phyloP scores from a whole-genome alignment of 1,140 invertebrate genomes.

The Oryctes rhinoceros region DNA sequence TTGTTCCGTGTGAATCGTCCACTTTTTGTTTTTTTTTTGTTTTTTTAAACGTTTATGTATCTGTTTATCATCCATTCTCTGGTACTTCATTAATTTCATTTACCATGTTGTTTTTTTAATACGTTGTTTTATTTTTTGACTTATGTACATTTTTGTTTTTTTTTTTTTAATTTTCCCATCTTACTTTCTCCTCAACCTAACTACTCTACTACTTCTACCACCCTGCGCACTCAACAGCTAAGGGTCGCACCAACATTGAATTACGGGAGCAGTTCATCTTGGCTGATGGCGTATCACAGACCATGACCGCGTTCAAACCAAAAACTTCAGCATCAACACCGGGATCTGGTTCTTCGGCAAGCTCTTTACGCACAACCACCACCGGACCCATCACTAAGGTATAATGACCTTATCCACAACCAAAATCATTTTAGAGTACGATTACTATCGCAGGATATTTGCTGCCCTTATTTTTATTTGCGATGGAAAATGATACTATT shows the following conservation, averaged over 20 bases:
- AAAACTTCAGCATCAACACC: constrained; percentile 85
- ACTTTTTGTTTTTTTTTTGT: constrained; percentile 46
- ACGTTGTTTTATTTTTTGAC: constrained; percentile 24
- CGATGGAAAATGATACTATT: constrained; percentile 25
- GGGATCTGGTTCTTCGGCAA: constrained; percentile 71
- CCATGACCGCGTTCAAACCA: constrained; percentile 94
- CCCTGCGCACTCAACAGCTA: constrained; percentile 76
- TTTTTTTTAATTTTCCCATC: constrained; percentile 43
- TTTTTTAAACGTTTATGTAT: constrained; percentile 50
- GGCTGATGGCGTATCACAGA: constrained; percentile 96
- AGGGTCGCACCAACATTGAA: constrained; percentile 99
- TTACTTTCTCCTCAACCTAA: constrained; percentile 44
- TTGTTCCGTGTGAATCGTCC: constrained; percentile 56
- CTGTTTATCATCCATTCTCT: constrained; percentile 49
- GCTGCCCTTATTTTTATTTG: constrained; percentile 19
- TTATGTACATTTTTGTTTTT: constrained; percentile 41
- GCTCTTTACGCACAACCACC: constrained; percentile 70
- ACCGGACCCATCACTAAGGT: constrained; percentile 95
- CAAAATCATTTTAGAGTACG: constrained; percentile 17
- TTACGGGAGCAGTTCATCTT: constrained; percentile 98
- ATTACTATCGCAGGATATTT: neutral
- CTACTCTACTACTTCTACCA: constrained; percentile 54
- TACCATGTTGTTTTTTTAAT: constrained; percentile 38
- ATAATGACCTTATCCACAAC: constrained; percentile 46
- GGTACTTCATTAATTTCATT: constrained; percentile 2